Evolutionary conservation across 2,888 invertebrate species (phyloP), one percentile per base, ranked within the genome.

Genomic region (Pollenia labialis): DNA sequence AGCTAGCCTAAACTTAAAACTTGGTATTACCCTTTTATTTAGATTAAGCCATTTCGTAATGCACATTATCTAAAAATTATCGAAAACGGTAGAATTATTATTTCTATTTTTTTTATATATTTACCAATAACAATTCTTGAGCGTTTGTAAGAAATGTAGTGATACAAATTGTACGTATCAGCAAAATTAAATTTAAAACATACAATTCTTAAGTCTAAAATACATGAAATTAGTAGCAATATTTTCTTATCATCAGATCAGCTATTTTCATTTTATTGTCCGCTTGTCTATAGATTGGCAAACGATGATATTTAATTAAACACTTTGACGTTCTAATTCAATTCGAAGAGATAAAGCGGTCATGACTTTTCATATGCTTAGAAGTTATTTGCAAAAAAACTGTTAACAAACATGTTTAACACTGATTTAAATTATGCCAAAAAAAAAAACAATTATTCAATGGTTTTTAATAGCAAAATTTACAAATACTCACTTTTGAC

Each of bases 361-460:
- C 23, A 44, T 11, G 52, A 44, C 11, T 52, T 52, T 52, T 42
- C 8, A 56, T 46, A 32, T 54, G 16, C 18, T 80, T 12, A 46
- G 32, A 14, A 66, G 54, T 18, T 32, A 16, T 16, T 66, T 11
- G 46, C 40, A 23, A 44, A 62, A 62, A 32, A 23, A 3, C 40
- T 50, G 60, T 40, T 60, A 8, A 52, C n/a, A 44, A 80, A 71
- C 52, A 82, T 82, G 81, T 69, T 75, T 10, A 18, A 69, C 69
- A 44, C 16, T 60, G 32, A 32, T 46, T 62, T 82, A 52, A 76
- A 76, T 82, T 54, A 69, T 62, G 2, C 14, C 6, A 56, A 1
- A 42, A 50, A 40, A 56, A 74, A 74, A 32, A 75, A 42, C 66
- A 72, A 66, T 14, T 64, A 12, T 81, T 64, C 1, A 46, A 44